These are phyloP conservation scores for Pristionchus pacificus DNA, from an alignment of 1,140 invertebrate genomes.

Conservation along the genomic window DNA sequence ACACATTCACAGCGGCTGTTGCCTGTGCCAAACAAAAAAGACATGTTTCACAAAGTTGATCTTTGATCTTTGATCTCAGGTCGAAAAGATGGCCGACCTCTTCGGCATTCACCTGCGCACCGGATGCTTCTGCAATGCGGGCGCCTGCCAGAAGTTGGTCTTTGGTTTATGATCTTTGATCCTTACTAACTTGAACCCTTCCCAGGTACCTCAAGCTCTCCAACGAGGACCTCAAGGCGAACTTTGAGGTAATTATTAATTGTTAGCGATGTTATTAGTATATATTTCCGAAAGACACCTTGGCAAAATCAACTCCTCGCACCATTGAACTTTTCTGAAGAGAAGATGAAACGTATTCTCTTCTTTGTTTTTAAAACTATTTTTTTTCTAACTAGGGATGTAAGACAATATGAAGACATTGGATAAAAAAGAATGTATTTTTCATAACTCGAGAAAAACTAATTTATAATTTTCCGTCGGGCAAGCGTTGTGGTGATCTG, in stretches of 20 bases:
- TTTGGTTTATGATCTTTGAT: no score
- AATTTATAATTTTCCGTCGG: slow-evolving; percentile 64
- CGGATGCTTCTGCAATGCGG: slow-evolving; percentile 93
- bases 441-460: not conserved
- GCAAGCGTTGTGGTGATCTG: slow-evolving; percentile 86
- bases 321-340: no score
- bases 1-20: no score
- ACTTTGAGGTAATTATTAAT: slow-evolving; percentile 67
- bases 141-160: slow-evolving; percentile 83
- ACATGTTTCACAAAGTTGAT: no score
- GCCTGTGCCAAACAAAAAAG: no score
- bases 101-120: slow-evolving; percentile 81
- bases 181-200: no score
- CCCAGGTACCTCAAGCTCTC: slow-evolving; percentile 72
- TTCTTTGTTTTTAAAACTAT: not conserved
- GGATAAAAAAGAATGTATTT: not conserved
- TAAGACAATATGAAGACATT: not conserved
- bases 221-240: slow-evolving; percentile 69
- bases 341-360: not conserved
- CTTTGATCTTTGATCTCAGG: no score
- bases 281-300: no score
- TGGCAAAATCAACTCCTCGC: no score
- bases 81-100: slow-evolving; percentile 79
- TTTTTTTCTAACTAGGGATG: not conserved
- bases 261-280: not conserved